These are phyloP conservation scores for Drosophila sordidula DNA, from an alignment of 2,888 invertebrate genomes.

Conservation along the genomic window DNA sequence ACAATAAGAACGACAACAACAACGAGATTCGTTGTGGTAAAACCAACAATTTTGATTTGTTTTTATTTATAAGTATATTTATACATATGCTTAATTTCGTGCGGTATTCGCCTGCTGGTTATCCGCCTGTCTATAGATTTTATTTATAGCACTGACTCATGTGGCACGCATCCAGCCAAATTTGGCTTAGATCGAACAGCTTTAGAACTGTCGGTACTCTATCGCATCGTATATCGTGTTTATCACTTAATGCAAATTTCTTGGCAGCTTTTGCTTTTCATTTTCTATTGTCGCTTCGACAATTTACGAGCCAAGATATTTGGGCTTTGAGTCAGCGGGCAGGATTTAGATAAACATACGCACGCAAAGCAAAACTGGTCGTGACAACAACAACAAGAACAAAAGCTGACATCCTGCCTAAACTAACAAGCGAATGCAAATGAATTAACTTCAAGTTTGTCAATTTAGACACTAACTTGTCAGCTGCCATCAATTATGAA, in stretches of 20 bases:
- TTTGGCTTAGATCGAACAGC: conserved; percentile 34
- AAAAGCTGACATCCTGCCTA: conserved; percentile 27
- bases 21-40: conserved; percentile 50
- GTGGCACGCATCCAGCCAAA: conserved; percentile 54
- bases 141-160: conserved; percentile 76
- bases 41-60: conserved; percentile 56
- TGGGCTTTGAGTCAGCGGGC: conserved; percentile 22
- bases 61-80: conserved; percentile 37
- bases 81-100: conserved; percentile 30
- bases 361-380: conserved; percentile 12
- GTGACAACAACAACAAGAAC: conserved; percentile 2
- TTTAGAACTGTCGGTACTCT: conserved; percentile 6
- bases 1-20: conserved; percentile 15
- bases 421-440: conserved; percentile 40
- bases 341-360: conserved; percentile 35
- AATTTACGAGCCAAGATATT: conserved; percentile 28
- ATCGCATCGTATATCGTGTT: conserved; percentile 22
- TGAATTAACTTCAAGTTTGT: conserved; percentile 52
- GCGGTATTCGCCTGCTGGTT: conserved; percentile 20
- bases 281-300: conserved; percentile 18
- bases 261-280: conserved; percentile 40
- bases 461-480: conserved; percentile 66
- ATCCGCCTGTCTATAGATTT: conserved; percentile 26
- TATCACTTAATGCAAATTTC: conserved; percentile 59
- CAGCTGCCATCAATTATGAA: conserved; percentile 78